Conservation (phyloP, 2,888 invertebrate species). For the Julus scandinavius region DNA sequence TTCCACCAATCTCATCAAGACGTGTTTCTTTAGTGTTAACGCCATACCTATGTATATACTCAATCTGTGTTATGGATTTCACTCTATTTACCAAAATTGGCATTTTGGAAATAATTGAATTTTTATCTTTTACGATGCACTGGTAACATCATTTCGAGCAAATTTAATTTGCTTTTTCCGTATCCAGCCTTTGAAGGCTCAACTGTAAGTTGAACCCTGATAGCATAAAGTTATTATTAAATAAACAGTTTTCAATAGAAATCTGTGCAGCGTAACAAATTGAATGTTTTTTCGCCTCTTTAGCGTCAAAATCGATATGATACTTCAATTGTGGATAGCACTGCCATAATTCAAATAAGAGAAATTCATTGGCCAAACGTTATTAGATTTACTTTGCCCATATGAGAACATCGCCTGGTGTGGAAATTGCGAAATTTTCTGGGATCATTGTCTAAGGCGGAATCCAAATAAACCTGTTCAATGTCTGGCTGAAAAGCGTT, state of each 20-base stretch:
- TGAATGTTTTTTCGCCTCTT: background rate
- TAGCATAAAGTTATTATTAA: conserved; percentile 11
- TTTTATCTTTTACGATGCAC: background rate
- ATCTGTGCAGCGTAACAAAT: conserved; percentile 1
- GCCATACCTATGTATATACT: background rate
- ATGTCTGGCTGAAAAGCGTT: background rate
- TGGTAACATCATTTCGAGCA: background rate
- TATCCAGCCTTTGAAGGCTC: background rate
- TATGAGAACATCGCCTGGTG: background rate
- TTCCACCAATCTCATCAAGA: background rate
- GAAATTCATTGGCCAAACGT: background rate
- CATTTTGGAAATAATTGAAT: background rate
- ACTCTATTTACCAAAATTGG: background rate
- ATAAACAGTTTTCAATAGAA: conserved; percentile 5
- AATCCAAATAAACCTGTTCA: background rate
- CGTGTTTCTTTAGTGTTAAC: background rate
- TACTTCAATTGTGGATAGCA: background rate
- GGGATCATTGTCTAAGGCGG: background rate
- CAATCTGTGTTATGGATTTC: too few relatives aligned
- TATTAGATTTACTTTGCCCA: background rate
- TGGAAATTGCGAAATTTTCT: background rate
- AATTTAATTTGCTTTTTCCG: background rate
- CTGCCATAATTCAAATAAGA: background rate
- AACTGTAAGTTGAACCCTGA: background rate
- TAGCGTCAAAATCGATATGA: conserved; percentile 15